Conservation (phyloP, 1,140 invertebrate genomes). For the Drosophila sp. region DNA sequence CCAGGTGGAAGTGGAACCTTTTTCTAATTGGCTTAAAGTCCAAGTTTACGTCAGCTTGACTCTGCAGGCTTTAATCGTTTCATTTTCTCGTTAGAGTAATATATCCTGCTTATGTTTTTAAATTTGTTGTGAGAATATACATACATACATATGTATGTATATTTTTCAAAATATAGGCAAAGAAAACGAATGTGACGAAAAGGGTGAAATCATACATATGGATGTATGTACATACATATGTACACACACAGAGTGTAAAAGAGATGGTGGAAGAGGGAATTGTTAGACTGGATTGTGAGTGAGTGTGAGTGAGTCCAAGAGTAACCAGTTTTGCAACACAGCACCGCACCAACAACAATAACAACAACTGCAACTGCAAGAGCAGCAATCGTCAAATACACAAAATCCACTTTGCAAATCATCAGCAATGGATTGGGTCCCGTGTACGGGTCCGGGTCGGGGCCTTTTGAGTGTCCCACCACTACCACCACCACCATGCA, state of each 20-base stretch:
- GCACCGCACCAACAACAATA: constrained; percentile 13
- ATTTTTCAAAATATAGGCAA: neutral
- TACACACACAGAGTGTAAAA: constrained; percentile 19
- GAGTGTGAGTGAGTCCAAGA: constrained; percentile 33
- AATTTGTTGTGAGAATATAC: too few species aligned
- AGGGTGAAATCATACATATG: neutral
- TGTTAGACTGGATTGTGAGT: constrained; percentile 5
- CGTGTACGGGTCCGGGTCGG: constrained; percentile 24
- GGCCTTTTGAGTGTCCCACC: constrained; percentile 10
- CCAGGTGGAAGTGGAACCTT: neutral
- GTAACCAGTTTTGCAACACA: constrained; percentile 70
- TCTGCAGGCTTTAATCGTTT: too few species aligned
- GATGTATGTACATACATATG: constrained; percentile 7
- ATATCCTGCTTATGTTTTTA: too few species aligned
- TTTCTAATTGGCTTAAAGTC: constrained; percentile 39
- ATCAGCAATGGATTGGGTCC: constrained; percentile 53
- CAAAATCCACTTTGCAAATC: constrained; percentile 79
- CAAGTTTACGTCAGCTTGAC: neutral
- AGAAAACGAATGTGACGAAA: neutral
- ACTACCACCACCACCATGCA: neutral
- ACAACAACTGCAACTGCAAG: constrained; percentile 26
- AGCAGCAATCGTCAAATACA: constrained; percentile 71
- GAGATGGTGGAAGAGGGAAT: constrained; percentile 10
- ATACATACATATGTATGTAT: too few species aligned
- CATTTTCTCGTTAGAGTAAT: too few species aligned